These are phyloP conservation scores for Vombatus ursinus DNA, from an alignment of 2,113 vertebrate species.

Conservation along the genomic window DNA sequence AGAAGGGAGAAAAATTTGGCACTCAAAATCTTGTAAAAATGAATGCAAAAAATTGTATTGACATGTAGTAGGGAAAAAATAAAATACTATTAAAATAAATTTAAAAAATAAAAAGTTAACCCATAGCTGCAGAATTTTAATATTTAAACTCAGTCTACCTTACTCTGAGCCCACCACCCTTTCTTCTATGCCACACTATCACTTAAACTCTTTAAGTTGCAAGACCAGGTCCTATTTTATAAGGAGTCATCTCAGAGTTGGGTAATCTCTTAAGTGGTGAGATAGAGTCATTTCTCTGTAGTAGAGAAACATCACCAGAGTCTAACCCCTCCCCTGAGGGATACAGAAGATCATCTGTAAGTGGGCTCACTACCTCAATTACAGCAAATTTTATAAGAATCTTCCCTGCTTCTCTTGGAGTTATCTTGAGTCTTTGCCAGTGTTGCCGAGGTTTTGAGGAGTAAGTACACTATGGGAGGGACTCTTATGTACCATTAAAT, in stretches of 20 bases:
- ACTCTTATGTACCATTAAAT: no score
- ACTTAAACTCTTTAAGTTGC: background rate
- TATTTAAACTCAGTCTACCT: background rate
- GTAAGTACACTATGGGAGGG: no score
- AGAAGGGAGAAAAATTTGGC: no score
- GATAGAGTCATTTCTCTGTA: background rate
- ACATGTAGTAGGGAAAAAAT: no score
- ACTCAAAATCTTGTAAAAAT: no score
- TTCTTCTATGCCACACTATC: background rate
- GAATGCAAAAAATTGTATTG: no score
- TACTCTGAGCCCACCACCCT: background rate
- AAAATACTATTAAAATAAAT: no score
- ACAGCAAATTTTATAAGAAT: background rate
- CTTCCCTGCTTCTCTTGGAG: background rate
- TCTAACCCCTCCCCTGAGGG: background rate
- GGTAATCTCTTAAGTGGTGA: background rate
- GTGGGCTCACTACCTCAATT: background rate
- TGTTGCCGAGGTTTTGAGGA: no score
- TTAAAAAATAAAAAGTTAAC: no score
- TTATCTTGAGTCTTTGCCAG: no score
- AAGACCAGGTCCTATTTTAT: background rate
- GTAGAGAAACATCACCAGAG: background rate
- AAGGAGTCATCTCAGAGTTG: background rate
- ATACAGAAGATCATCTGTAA: background rate
- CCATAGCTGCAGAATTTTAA: background rate